Evolutionary conservation across 1,140 invertebrate species (phyloP), one percentile per base, ranked within the genome.

Genomic region (Pristionchus pacificus): DNA sequence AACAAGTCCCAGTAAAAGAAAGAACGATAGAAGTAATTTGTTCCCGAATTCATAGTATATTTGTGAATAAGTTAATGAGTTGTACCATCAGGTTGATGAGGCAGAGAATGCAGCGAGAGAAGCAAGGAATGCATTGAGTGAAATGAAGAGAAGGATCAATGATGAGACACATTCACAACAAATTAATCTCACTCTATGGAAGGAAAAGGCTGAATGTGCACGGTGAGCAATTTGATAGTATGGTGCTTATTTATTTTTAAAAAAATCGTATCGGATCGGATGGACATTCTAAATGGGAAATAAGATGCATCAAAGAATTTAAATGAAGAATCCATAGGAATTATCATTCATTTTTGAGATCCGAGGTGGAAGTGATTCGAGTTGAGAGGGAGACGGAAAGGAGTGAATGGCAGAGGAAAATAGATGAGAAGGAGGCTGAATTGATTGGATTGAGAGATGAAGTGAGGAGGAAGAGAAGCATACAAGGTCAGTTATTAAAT

Each of bases 191-290:
- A 59, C 58, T 15, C 59, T 73, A 3, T 57, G 68, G 6, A 73
- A 73, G 27, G 71, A 73, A 33, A 73, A 73, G 38, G 57, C 68
- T 13, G 71, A 73, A 33, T 73, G 71, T 62, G 57, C 65, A 27
- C 3, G 49, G 65, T 68, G 32, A 64, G 15, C 10, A 13, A 13
- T 29, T 65, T 13, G n/a, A n/a, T n/a, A n/a, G n/a, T n/a, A n/a
- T n/a, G n/a, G n/a, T n/a, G n/a, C n/a, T n/a, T 38, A 15, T 60
- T 31, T 0, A 14, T n/a, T 29, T 0, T 38, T 55, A 14, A 19
- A 57, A 0, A 57, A 57, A 57, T 57, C 24, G n/a, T n/a, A n/a
- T n/a, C n/a, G n/a, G n/a, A n/a, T n/a, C n/a, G 19, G 24, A 57
- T 57, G 24, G 19, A 19, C 24, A 57, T 57, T 57, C 24, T 57